Percentiles rank a stretch among this genome's conserved stretches.
These are phyloP conservation scores for Sebastes diploproa DNA, from an alignment of 2,797 vertebrate species.

Conservation along the genomic window DNA sequence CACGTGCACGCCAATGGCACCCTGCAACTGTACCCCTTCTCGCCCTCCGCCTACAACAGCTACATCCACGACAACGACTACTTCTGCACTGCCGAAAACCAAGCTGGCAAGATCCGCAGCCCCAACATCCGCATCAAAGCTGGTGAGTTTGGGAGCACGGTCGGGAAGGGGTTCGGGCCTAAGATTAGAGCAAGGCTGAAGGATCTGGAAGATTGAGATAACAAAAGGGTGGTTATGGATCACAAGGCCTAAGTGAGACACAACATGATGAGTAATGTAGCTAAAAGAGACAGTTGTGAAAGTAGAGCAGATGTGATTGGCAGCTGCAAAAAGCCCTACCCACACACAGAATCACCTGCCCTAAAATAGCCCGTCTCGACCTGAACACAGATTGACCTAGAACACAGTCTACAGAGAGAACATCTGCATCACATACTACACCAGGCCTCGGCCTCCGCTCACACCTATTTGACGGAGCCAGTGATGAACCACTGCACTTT, in stretches of 20 bases:
- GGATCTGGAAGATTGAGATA: neutral
- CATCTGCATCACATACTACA: constrained; percentile 69
- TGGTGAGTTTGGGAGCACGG: constrained; percentile 79
- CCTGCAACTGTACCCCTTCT: constrained; percentile 97
- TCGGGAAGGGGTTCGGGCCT: neutral
- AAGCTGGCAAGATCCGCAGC: constrained; percentile 97
- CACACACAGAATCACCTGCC: constrained; percentile 68
- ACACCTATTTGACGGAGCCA: constrained; percentile 57
- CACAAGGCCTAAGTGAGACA: constrained; percentile 14
- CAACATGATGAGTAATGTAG: constrained; percentile 1
- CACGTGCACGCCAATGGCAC: constrained; percentile 98
- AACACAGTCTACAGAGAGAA: constrained; percentile 73
- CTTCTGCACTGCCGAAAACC: constrained; percentile 98
- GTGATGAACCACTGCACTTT: constrained; percentile 46
- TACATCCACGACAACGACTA: constrained; percentile 99
- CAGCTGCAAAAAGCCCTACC: constrained; percentile 65
- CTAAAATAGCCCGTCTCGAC: constrained; percentile 72
- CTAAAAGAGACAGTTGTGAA: constrained; percentile 25
- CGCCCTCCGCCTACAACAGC: constrained; percentile 98
- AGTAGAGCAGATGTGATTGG: constrained; percentile 73
- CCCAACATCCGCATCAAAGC: constrained; percentile 98
- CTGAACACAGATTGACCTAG: constrained; percentile 78
- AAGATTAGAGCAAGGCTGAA: neutral
- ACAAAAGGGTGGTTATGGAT: neutral
- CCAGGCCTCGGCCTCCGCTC: constrained; percentile 45